phyloP scores from a whole-genome alignment of 1,140 invertebrate species.

The Ylistrum balloti region DNA sequence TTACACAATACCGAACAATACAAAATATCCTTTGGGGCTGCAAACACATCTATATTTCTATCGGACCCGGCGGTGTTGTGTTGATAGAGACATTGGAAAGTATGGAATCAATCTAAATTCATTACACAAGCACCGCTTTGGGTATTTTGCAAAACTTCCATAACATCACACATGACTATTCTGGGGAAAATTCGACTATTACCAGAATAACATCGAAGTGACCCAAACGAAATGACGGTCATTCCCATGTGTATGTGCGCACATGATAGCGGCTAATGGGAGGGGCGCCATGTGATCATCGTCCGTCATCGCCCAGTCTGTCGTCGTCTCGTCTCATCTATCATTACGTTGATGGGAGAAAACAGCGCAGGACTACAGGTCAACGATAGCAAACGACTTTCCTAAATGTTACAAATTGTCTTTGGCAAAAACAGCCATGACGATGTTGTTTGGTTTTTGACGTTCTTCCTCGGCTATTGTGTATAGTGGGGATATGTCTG shows the following conservation, averaged over 20 bases:
- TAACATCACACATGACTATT: too few species aligned
- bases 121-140: neutral
- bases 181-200: neutral
- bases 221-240: neutral
- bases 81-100: too few species aligned
- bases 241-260: neutral
- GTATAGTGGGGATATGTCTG: too few species aligned
- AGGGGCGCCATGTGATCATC: neutral
- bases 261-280: neutral
- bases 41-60: too few species aligned
- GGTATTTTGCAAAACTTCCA: neutral
- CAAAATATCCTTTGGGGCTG: too few species aligned
- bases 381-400: slow-evolving; percentile 20
- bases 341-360: neutral
- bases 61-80: too few species aligned
- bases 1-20: too few species aligned
- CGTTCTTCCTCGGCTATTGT: too few species aligned
- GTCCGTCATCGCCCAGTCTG: neutral
- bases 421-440: neutral
- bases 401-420: neutral
- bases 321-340: slow-evolving; percentile 4
- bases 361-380: neutral
- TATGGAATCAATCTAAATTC: too few species aligned
- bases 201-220: neutral
- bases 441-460: neutral